Percentiles rank a stretch among this genome's conserved stretches.
phyloP scores from a whole-genome alignment of 2,797 vertebrate species.

The Sebastes hubbsi region DNA sequence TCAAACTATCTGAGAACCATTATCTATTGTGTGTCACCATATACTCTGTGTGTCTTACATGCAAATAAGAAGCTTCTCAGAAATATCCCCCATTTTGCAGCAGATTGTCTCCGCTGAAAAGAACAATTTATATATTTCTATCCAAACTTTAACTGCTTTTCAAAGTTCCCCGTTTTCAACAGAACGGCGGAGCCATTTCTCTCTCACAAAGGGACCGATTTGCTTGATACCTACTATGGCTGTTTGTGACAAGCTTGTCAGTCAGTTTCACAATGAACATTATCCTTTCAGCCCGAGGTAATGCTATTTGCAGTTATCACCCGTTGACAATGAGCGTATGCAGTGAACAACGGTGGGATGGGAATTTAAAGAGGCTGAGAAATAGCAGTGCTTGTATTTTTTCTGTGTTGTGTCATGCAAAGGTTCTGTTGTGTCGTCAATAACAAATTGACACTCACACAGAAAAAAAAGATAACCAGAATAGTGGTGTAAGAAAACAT shows the following conservation, averaged over 20 bases:
- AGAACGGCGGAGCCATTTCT: constrained; percentile 1
- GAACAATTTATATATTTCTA: constrained; percentile 11
- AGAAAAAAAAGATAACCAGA: background rate
- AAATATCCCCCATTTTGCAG: background rate
- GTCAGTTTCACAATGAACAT: constrained; percentile 22
- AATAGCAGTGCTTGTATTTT: background rate
- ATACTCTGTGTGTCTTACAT: background rate
- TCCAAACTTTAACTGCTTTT: constrained; percentile 17
- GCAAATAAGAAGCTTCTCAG: background rate
- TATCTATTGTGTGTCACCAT: background rate
- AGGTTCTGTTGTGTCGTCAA: background rate
- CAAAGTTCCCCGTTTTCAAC: background rate
- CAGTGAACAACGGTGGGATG: background rate
- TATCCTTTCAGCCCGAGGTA: constrained; percentile 24
- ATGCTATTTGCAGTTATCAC: constrained; percentile 18
- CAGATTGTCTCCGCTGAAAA: constrained; percentile 6
- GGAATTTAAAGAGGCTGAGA: background rate
- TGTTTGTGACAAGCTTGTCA: constrained; percentile 48
- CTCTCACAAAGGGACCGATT: constrained; percentile 15
- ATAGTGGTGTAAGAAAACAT: too few relatives aligned
- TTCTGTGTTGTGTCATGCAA: background rate
- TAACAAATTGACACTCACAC: background rate
- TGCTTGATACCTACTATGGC: constrained; percentile 21
- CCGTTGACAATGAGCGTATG: background rate
- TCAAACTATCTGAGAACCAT: background rate